A percentile compares a stretch with the other conserved stretches of the same genome.
phyloP scores from a whole-genome alignment of 2,797 vertebrate species.

The Siniperca scherzeri region DNA sequence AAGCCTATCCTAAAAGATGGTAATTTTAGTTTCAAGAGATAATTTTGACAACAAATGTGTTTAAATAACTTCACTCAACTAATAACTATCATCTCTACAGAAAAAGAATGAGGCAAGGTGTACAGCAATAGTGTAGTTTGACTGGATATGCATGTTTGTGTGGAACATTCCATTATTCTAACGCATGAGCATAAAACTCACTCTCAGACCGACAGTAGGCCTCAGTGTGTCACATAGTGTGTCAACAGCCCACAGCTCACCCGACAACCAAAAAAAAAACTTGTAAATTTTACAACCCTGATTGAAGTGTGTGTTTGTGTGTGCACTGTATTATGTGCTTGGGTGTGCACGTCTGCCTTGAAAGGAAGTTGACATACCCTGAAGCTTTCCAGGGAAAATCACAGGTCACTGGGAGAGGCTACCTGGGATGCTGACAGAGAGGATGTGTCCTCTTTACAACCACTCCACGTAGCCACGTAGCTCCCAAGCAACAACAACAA shows the following conservation, averaged over 20 bases:
- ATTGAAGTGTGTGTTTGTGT: conserved; percentile 24
- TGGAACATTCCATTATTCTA: not conserved
- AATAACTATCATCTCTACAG: not conserved
- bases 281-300: not conserved
- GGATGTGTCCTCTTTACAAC: conserved; percentile 31
- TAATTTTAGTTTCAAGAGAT: not conserved
- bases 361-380: conserved; percentile 55
- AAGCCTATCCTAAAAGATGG: not conserved
- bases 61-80: conserved; percentile 8
- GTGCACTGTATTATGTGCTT: conserved; percentile 29
- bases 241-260: not conserved
- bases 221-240: not conserved
- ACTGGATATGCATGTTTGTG: not conserved
- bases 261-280: not conserved
- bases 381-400: conserved; percentile 46
- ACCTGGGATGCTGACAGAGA: conserved; percentile 41
- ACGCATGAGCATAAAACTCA: not conserved
- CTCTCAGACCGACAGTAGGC: not conserved
- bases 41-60: not conserved
- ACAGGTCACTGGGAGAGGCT: conserved; percentile 56
- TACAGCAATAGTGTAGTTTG: not conserved
- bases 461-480: not conserved
- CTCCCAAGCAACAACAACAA: not conserved
- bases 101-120: not conserved
- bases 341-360: conserved; percentile 34